Conservation (phyloP, 37 sponge, comb jelly and placozoan species). For the Cliona cf. orientalis region DNA sequence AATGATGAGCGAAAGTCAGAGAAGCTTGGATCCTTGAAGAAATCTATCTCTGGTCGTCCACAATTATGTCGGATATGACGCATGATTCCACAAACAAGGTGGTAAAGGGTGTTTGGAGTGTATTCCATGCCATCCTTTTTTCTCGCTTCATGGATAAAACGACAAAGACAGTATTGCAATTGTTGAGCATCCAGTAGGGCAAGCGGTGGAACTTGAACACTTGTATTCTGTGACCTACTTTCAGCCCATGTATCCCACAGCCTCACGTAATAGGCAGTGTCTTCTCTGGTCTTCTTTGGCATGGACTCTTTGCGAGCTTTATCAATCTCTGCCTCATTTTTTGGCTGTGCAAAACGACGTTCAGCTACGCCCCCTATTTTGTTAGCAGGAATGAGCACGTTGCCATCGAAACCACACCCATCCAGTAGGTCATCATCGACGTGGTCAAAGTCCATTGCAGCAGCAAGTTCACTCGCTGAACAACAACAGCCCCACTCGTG, state of each 20-base stretch:
- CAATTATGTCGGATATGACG: background rate
- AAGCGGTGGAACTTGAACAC: background rate
- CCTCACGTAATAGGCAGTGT: slow-evolving; percentile 1
- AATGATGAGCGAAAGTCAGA: slow-evolving; percentile 11
- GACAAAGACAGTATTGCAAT: slow-evolving; percentile 9
- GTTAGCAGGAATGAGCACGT: too few species aligned
- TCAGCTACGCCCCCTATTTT: background rate
- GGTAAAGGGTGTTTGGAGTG: background rate
- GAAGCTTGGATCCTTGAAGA: slow-evolving; percentile 18
- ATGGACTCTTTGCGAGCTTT: background rate
- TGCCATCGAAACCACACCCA: too few species aligned
- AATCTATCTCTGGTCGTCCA: slow-evolving; percentile 22
- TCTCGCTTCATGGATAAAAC: slow-evolving; percentile 23
- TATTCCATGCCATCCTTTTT: slow-evolving; percentile 10
- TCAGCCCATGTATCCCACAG: slow-evolving; percentile 5
- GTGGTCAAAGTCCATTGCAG: too few species aligned
- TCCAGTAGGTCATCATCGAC: too few species aligned
- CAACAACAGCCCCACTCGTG: too few species aligned
- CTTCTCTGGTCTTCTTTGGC: slow-evolving; percentile 17
- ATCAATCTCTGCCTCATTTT: background rate
- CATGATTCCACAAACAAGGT: slow-evolving; percentile 15
- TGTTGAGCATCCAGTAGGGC: background rate
- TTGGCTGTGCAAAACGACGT: slow-evolving; percentile 7
- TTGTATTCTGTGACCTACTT: background rate
- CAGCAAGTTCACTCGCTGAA: too few species aligned